These are phyloP conservation scores for Lepidocolaptes lacrymiger DNA, from an alignment of 2,797 vertebrate species.

Conservation along the genomic window DNA sequence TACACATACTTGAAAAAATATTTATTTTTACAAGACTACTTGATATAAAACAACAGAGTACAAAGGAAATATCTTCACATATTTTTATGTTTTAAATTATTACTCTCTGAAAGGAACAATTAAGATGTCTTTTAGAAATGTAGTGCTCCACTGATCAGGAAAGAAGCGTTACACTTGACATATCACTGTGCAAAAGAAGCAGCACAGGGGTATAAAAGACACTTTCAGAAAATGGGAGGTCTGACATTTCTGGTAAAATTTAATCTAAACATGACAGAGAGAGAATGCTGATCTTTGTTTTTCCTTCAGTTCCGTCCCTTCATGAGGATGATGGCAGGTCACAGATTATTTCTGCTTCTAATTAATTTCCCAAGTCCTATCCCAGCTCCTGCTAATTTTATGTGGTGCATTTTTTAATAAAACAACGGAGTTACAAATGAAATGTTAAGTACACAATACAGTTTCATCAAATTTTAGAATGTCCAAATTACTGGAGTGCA, in stretches of 20 bases:
- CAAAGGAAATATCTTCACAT: neutral
- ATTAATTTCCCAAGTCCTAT: neutral
- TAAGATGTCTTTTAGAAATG: neutral
- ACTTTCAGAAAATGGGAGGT: neutral
- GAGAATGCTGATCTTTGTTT: neutral
- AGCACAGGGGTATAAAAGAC: neutral
- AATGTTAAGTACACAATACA: neutral
- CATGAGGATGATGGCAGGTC: neutral
- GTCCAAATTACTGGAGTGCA: neutral
- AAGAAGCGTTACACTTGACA: neutral
- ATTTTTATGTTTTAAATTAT: neutral
- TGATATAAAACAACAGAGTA: neutral
- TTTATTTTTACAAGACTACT: conserved; percentile 42
- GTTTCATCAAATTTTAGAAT: neutral
- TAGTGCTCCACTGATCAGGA: neutral
- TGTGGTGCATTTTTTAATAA: neutral
- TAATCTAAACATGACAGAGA: neutral
- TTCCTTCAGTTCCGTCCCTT: neutral
- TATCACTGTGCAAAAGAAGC: neutral
- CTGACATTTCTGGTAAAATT: neutral
- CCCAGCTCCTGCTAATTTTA: neutral
- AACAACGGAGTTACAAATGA: neutral
- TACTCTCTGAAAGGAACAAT: neutral
- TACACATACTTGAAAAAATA: neutral
- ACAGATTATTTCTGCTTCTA: neutral